Evolutionary conservation across 2,113 vertebrate genomes (phyloP).

Genomic region (Cranoglanis bouderius): DNA sequence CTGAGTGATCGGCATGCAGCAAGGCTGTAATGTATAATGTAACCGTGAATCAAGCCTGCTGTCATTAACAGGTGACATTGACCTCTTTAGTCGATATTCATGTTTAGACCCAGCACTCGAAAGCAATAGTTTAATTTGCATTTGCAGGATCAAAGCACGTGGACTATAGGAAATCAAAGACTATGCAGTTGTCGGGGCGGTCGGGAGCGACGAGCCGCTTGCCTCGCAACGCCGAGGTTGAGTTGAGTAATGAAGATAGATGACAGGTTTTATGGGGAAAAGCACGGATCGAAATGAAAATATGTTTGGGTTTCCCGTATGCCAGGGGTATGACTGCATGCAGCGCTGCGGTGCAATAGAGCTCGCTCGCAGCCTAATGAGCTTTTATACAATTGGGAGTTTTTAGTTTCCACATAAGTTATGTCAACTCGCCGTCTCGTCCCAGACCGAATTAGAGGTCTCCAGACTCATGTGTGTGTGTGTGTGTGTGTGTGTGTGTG

Average conservation of each 20-base stretch:
- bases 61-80: constrained; percentile 77
- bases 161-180: constrained; percentile 72
- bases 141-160: constrained; percentile 62
- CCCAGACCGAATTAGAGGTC: constrained; percentile 37
- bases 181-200: constrained; percentile 46
- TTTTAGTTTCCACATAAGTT: constrained; percentile 67
- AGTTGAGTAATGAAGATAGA: constrained; percentile 77
- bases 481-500: constrained; percentile 26
- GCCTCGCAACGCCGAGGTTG: constrained; percentile 56
- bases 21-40: constrained; percentile 15
- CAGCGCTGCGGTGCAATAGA: constrained; percentile 59
- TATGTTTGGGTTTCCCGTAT: constrained; percentile 66
- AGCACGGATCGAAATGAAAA: constrained; percentile 67
- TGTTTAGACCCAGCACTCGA: constrained; percentile 67
- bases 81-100: constrained; percentile 72
- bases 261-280: constrained; percentile 74
- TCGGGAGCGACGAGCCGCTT: constrained; percentile 22
- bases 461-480: constrained; percentile 22
- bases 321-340: constrained; percentile 62
- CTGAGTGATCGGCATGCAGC: neutral
- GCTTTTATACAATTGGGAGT: constrained; percentile 70
- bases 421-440: constrained; percentile 32
- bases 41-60: constrained; percentile 45
- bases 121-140: constrained; percentile 74
- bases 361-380: constrained; percentile 66